phyloP scores from a whole-genome alignment of 2,888 invertebrate genomes.

The Cryptus armator region DNA sequence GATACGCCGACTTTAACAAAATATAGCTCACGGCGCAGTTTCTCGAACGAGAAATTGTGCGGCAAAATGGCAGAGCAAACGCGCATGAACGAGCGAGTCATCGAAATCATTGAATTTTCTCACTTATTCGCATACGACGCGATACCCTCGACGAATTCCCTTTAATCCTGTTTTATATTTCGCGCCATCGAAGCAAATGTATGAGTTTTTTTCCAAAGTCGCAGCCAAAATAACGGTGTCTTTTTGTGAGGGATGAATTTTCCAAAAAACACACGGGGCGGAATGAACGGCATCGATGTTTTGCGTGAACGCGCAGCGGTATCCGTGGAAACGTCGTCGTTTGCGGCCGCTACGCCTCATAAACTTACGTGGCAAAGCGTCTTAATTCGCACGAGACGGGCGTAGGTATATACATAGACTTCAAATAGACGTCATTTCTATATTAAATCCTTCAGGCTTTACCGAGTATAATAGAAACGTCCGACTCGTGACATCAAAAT shows the following conservation, averaged over 20 bases:
- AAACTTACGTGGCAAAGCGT: slow-evolving; percentile 43
- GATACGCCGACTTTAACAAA: slow-evolving; percentile 16
- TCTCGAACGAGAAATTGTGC: slow-evolving; percentile 58
- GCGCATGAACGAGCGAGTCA: slow-evolving; percentile 22
- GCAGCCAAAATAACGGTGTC: too few relatives aligned
- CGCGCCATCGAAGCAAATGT: too few relatives aligned
- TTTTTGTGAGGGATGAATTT: not conserved
- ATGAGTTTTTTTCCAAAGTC: not conserved
- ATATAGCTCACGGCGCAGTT: slow-evolving; percentile 61
- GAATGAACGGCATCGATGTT: not conserved
- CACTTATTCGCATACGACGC: not conserved
- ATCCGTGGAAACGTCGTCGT: slow-evolving; percentile 14
- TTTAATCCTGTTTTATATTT: not conserved
- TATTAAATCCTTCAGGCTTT: slow-evolving; percentile 40
- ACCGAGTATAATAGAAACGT: not conserved
- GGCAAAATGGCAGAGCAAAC: slow-evolving; percentile 49
- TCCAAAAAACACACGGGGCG: not conserved
- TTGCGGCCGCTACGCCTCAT: slow-evolving; percentile 46
- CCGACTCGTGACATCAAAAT: not conserved
- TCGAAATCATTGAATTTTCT: not conserved
- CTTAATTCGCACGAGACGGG: slow-evolving; percentile 52
- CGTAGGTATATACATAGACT: slow-evolving; percentile 48
- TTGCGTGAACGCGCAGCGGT: not conserved
- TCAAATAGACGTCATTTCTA: slow-evolving; percentile 50
- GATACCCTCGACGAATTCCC: not conserved